These are phyloP conservation scores for Agonopterix subpropinquella DNA, from an alignment of 2,888 invertebrate species.

Conservation along the genomic window DNA sequence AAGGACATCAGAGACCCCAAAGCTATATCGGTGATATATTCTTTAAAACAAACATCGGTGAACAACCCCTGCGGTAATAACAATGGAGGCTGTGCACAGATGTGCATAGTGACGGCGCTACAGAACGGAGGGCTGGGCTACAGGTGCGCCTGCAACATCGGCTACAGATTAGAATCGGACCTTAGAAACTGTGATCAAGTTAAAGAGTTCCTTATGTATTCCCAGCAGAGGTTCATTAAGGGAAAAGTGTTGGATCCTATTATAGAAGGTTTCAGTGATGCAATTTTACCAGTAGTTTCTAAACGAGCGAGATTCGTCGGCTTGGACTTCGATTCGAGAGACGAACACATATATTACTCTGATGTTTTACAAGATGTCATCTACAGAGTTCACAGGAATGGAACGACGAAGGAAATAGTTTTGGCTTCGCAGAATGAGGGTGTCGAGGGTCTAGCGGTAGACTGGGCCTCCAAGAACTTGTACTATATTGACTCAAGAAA, in stretches of 20 bases:
- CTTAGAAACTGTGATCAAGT: constrained; percentile 87
- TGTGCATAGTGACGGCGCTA: constrained; percentile 92
- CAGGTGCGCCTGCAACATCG: constrained; percentile 94
- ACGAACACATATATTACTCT: constrained; percentile 96
- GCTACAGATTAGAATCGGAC: constrained; percentile 85
- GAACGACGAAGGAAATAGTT: constrained; percentile 89
- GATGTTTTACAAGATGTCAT: constrained; percentile 98
- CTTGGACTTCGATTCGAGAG: constrained; percentile 93
- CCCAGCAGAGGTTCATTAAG: constrained; percentile 96
- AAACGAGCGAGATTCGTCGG: constrained; percentile 95
- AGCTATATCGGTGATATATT: constrained; percentile 88
- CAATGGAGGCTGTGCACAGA: constrained; percentile 93
- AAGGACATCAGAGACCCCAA: constrained; percentile 88
- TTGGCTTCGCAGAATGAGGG: constrained; percentile 97
- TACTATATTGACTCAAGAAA: constrained; percentile 97
- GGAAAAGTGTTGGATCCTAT: constrained; percentile 93
- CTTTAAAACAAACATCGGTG: constrained; percentile 83
- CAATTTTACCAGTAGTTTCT: constrained; percentile 95
- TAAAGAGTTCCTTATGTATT: constrained; percentile 94
- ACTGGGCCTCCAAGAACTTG: constrained; percentile 96
- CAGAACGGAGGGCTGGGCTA: constrained; percentile 85
- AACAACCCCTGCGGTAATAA: constrained; percentile 91
- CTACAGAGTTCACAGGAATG: constrained; percentile 87
- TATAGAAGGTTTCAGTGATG: constrained; percentile 94
- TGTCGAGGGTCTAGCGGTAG: constrained; percentile 95